These are phyloP conservation scores for Lymantria monacha DNA, from an alignment of 2,888 invertebrate genomes.

Conservation along the genomic window DNA sequence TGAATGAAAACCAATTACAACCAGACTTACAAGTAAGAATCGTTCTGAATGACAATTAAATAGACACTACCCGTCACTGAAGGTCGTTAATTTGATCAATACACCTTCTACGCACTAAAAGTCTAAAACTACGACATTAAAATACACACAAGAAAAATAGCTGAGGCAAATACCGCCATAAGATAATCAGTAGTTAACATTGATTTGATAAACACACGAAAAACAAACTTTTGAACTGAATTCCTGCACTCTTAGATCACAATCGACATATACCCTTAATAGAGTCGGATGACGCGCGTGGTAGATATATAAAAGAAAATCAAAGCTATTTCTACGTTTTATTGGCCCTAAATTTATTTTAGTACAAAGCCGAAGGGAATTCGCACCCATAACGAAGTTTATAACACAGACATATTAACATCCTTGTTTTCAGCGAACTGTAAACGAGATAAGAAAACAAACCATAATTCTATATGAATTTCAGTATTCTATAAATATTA, in stretches of 20 bases:
- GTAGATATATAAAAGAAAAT: conserved; percentile 62
- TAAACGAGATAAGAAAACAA: conserved; percentile 13
- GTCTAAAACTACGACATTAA: too few relatives aligned
- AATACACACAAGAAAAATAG: too few relatives aligned
- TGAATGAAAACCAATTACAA: too few relatives aligned
- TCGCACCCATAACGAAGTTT: conserved; percentile 25
- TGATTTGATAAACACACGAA: conserved; percentile 12
- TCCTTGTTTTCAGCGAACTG: conserved; percentile 6
- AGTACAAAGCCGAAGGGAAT: conserved; percentile 39
- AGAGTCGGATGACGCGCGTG: conserved; percentile 44
- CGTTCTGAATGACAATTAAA: too few relatives aligned
- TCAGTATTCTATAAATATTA: too few relatives aligned
- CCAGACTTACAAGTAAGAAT: too few relatives aligned
- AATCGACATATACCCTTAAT: conserved; percentile 17
- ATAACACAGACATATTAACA: conserved; percentile 16
- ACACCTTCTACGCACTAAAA: too few relatives aligned
- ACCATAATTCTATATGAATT: too few relatives aligned
- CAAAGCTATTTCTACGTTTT: conserved; percentile 60
- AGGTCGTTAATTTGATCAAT: too few relatives aligned
- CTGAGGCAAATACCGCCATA: conserved; percentile 7
- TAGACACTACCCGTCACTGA: too few relatives aligned
- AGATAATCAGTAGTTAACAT: conserved; percentile 14
- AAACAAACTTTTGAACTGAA: conserved; percentile 4
- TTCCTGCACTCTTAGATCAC: conserved; percentile 5
- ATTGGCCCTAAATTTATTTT: conserved; percentile 63